phyloP scores from a whole-genome alignment of 2,797 vertebrate genomes.

The Rhabdomys pumilio region DNA sequence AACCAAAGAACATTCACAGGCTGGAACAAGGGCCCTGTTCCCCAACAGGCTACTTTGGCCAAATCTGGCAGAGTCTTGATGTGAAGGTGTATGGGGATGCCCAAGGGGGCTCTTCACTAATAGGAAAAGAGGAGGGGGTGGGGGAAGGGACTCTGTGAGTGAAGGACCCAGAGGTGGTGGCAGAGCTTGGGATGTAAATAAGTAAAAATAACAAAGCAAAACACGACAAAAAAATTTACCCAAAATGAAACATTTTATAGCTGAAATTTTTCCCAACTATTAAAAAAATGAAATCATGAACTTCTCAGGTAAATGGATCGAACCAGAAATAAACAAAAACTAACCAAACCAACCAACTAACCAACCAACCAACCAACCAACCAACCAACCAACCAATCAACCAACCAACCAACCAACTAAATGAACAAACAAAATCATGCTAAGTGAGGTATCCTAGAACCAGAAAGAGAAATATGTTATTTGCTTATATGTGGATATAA shows the following conservation, averaged over 20 bases:
- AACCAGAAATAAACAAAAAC: not conserved
- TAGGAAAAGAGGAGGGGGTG: not conserved
- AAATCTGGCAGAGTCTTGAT: not conserved
- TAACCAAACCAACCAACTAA: too few relatives aligned
- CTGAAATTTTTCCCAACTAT: not conserved
- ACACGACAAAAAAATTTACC: not conserved
- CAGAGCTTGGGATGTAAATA: not conserved
- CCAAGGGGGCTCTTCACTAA: not conserved
- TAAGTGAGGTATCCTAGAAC: not conserved
- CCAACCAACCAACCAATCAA: too few relatives aligned
- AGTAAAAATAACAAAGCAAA: not conserved
- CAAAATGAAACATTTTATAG: not conserved
- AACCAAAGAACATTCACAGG: not conserved
- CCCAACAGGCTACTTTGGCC: not conserved
- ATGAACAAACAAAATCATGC: not conserved
- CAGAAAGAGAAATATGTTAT: not conserved
- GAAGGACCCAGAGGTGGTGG: not conserved
- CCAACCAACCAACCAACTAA: too few relatives aligned
- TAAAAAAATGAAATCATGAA: not conserved
- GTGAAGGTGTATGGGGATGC: not conserved
- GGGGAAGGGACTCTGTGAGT: not conserved
- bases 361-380: too few relatives aligned
- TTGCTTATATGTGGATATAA: not conserved
- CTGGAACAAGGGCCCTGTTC: not conserved
- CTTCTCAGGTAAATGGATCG: not conserved